Evolutionary conservation across 2,113 vertebrate genomes (phyloP), one percentile per base, ranked within the genome.

Genomic region (Cyprinodon brontotheroides): DNA sequence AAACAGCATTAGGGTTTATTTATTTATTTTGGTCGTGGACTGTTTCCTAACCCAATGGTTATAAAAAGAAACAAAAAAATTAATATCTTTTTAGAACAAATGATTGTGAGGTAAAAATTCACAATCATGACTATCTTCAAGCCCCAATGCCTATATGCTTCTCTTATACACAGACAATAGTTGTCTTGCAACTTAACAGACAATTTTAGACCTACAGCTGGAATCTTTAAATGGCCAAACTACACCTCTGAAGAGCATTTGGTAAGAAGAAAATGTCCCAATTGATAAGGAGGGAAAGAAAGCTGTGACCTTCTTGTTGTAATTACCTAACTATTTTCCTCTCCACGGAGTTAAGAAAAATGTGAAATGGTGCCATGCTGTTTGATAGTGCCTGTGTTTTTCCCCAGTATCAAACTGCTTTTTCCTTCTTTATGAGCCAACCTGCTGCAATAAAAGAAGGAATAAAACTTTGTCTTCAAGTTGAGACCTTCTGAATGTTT

Each of bases 361-460:
- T 85, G 76, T 83, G 76, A 78, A 84, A 87, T 84, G 76, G 74
- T 12, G 57, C 78, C 84, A 43, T 15, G 70, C 74, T 83, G 86
- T 74, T 70, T 75, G 78, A 82, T 72, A 59, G 74, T 62, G 15
- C 15, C 37, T 1, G 1, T 68, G 39, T 63, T 39, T 63, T 43
- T 65, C 74, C 76, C 29, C 79, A 11, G 77, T 66, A 68, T 37
- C 41, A 14, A 66, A 39, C 65, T 67, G 61, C 41, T 41, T 40
- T 68, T 36, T 78, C 36, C 84, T 81, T 68, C 64, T 84, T 87
- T 63, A 71, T 50, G 36, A 41, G 65, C 71, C 39, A 77, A 76
- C 75, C 70, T 65, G 59, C 48, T 36, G 66, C 53, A 70, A 50
- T 75, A 77, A 83, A 77, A 43, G 39, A 57, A 1, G n/a, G n/a